phyloP scores from a whole-genome alignment of 2,888 invertebrate genomes.

The Nephrotoma guestfalica region DNA sequence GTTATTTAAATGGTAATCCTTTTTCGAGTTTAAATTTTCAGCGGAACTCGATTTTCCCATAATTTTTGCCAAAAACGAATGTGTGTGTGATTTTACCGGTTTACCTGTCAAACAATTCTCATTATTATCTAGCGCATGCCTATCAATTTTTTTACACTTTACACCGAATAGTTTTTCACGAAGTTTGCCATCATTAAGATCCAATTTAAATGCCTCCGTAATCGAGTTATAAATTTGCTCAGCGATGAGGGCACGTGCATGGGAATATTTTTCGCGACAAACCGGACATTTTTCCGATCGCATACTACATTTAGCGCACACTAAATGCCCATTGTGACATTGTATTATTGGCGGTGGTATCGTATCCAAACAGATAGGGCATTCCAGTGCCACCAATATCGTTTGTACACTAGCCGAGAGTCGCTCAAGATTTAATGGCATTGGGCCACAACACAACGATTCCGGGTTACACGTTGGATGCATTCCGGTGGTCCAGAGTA shows the following conservation, averaged over 20 bases:
- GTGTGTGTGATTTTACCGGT: conserved; percentile 24
- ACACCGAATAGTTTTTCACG: conserved; percentile 34
- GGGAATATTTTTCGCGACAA: conserved; percentile 39
- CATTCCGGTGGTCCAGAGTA: conserved; percentile 37
- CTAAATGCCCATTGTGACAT: conserved; percentile 49
- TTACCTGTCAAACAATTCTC: background rate
- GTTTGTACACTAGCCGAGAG: conserved; percentile 37
- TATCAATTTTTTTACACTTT: conserved; percentile 11
- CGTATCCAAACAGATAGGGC: conserved; percentile 48
- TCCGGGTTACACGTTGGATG: conserved; percentile 34
- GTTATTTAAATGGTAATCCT: background rate
- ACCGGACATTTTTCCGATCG: conserved; percentile 46
- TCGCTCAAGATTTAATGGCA: conserved; percentile 38
- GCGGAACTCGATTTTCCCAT: conserved; percentile 35
- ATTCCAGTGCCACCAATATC: conserved; percentile 40
- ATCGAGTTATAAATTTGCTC: conserved; percentile 40
- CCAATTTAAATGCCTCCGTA: conserved; percentile 35
- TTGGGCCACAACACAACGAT: conserved; percentile 37
- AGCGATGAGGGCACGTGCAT: conserved; percentile 37
- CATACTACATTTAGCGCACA: conserved; percentile 43
- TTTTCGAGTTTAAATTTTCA: conserved; percentile 28
- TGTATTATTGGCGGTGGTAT: conserved; percentile 46
- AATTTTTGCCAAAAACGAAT: conserved; percentile 36
- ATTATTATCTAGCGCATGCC: background rate
- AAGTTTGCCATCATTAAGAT: conserved; percentile 29